Evolutionary conservation across 2,888 invertebrate genomes (phyloP).

Genomic region (Germaria angustata): DNA sequence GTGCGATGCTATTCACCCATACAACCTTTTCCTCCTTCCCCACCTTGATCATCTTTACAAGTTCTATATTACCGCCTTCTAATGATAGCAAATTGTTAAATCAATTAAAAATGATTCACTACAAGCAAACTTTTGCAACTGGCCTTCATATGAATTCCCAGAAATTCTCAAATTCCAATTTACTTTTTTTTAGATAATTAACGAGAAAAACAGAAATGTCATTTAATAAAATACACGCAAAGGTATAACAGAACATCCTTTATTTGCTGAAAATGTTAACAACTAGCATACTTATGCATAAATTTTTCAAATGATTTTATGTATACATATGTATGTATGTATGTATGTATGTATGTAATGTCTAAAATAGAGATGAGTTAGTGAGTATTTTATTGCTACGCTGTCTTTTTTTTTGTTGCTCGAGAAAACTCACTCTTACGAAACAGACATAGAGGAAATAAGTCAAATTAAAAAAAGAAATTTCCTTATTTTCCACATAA

Average conservation of each 20-base stretch:
- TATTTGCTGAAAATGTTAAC: neutral
- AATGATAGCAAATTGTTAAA: slow-evolving; percentile 20
- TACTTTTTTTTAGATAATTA: slow-evolving; percentile 1
- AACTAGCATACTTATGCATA: neutral
- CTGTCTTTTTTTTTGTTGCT: too few relatives aligned
- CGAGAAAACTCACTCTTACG: too few relatives aligned
- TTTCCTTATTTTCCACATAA: too few relatives aligned
- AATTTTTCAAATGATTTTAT: neutral
- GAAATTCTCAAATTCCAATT: slow-evolving; percentile 15
- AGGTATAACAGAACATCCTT: neutral
- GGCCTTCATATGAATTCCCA: slow-evolving; percentile 11
- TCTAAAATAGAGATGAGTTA: too few relatives aligned
- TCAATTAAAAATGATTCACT: slow-evolving; percentile 57
- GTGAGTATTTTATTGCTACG: too few relatives aligned
- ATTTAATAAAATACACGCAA: neutral
- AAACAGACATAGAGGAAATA: too few relatives aligned
- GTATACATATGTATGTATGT: too few relatives aligned
- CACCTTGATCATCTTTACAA: neutral
- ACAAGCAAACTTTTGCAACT: slow-evolving; percentile 28
- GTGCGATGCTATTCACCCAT: neutral
- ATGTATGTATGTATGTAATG: too few relatives aligned
- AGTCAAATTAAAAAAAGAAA: too few relatives aligned
- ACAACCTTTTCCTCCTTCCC: neutral
- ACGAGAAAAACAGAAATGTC: neutral
- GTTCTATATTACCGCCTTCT: slow-evolving; percentile 17